Conservation (phyloP, 2,797 vertebrate genomes). For the Tragopan temminckii region DNA sequence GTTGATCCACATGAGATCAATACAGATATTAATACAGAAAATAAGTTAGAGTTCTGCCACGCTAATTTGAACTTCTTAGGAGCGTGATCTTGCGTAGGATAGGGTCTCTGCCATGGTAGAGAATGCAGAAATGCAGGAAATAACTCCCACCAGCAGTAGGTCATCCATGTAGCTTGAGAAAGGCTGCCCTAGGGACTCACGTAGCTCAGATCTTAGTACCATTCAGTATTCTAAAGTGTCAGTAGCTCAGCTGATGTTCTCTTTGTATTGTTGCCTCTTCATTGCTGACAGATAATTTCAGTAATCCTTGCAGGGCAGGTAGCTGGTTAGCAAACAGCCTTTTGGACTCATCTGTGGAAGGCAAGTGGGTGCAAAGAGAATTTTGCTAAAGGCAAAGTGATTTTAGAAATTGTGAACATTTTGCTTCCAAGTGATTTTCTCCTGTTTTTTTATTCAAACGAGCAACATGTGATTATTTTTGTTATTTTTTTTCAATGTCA, state of each 20-base stretch:
- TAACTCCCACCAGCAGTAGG: not conserved
- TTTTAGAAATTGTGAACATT: not conserved
- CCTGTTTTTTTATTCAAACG: not conserved
- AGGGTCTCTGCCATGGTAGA: not conserved
- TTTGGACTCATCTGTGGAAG: not conserved
- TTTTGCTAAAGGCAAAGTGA: not conserved
- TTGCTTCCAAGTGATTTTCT: not conserved
- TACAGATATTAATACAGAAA: not conserved
- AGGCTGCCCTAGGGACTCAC: too few species aligned
- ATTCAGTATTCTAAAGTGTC: not conserved
- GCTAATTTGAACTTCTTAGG: not conserved
- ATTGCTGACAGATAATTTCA: not conserved
- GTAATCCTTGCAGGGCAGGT: not conserved
- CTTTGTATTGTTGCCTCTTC: not conserved
- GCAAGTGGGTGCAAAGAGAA: not conserved
- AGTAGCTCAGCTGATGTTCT: not conserved
- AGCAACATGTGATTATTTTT: not conserved
- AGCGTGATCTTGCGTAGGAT: not conserved
- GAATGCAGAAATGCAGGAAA: not conserved
- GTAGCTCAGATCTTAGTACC: accelerated
- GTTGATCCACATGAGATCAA: not conserved
- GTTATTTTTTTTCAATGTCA: not conserved
- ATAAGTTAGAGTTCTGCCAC: not conserved
- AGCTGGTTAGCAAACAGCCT: not conserved
- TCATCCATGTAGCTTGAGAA: not conserved